phyloP scores from a whole-genome alignment of 2,113 vertebrate genomes.

The Aix galericulata region DNA sequence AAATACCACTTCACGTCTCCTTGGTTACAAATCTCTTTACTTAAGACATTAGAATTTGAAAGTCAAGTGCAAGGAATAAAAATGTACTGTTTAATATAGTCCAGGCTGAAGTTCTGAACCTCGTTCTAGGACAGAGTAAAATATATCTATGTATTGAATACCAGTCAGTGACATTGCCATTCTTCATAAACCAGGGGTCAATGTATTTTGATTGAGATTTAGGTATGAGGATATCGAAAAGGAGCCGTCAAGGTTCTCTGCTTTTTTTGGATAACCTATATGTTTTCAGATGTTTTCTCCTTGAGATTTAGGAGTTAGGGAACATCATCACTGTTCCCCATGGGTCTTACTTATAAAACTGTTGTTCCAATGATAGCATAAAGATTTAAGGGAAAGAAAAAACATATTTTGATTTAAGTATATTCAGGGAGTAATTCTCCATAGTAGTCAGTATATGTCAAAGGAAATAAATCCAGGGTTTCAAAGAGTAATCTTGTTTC shows the following conservation, averaged over 20 bases:
- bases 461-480: neutral
- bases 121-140: neutral
- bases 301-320: neutral
- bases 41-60: slow-evolving; percentile 35
- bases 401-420: neutral
- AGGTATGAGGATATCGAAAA: neutral
- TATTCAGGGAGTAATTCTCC: neutral
- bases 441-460: neutral
- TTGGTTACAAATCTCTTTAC: slow-evolving; percentile 39
- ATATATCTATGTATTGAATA: neutral
- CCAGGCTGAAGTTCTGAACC: neutral
- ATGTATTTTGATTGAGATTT: neutral
- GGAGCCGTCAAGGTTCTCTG: neutral
- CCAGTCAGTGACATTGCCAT: neutral
- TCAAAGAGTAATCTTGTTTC: neutral
- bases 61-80: neutral
- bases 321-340: neutral
- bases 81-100: neutral
- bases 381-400: neutral
- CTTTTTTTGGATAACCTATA: neutral
- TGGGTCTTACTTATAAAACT: neutral
- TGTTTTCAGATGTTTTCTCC: neutral
- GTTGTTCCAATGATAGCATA: neutral
- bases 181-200: neutral
- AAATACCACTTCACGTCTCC: slow-evolving; percentile 28